Conservation (phyloP, 2,113 vertebrate genomes). For the Asarcornis scutulata region DNA sequence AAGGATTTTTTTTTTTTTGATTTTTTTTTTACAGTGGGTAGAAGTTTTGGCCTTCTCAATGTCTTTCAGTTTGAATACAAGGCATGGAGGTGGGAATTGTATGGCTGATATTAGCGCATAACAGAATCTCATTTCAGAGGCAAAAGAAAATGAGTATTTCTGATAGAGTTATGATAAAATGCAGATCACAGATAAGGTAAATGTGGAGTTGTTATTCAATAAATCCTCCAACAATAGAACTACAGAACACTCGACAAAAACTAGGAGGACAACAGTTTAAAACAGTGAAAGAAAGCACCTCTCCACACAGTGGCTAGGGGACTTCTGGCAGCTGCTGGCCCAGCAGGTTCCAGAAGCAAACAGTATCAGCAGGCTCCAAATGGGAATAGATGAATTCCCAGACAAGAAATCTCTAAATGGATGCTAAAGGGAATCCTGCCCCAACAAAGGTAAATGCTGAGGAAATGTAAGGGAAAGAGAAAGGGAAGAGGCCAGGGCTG, state of each 20-base stretch:
- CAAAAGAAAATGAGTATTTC: not conserved
- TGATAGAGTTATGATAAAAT: not conserved
- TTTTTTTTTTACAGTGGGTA: not conserved
- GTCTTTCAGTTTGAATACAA: not conserved
- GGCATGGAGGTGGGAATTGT: not conserved
- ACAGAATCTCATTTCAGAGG: not conserved
- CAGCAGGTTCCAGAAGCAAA: not conserved
- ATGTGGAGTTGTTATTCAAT: not conserved
- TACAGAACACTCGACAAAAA: not conserved
- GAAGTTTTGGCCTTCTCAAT: not conserved
- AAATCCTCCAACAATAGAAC: not conserved
- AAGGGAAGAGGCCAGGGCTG: not conserved
- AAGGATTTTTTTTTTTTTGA: not conserved
- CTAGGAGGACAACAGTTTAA: not conserved
- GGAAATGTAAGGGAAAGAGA: not conserved
- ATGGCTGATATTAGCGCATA: not conserved
- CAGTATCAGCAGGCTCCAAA: not conserved
- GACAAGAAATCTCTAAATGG: not conserved
- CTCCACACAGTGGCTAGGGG: not conserved
- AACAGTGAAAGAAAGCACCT: not conserved
- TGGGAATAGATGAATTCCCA: not conserved
- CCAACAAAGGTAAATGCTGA: not conserved
- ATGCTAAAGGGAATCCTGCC: not conserved
- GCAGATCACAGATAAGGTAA: not conserved
- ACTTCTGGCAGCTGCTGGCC: not conserved